Evolutionary conservation across 2,888 invertebrate species (phyloP).

Genomic region (Pachycephus smyrnensis): DNA sequence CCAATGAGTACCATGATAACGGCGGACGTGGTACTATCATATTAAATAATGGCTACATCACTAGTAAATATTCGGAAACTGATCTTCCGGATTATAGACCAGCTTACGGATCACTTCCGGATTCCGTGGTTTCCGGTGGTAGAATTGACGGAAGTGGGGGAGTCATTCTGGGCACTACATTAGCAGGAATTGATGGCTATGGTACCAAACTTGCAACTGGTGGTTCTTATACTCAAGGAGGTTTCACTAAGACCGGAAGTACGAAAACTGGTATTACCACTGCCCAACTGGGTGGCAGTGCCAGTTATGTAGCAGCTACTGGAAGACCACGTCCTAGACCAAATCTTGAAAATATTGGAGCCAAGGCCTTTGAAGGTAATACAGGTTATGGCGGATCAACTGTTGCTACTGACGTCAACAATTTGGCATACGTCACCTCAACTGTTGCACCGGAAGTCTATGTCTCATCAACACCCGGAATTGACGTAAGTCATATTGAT

Average conservation of each 20-base stretch:
- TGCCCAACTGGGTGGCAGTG: slow-evolving; percentile 58
- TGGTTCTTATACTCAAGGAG: slow-evolving; percentile 40
- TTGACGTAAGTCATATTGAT: slow-evolving; percentile 32
- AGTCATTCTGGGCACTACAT: slow-evolving; percentile 39
- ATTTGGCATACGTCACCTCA: slow-evolving; percentile 24
- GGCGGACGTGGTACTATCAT: slow-evolving; percentile 53
- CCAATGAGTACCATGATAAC: slow-evolving; percentile 55
- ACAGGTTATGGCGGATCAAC: slow-evolving; percentile 40
- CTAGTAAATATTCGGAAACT: slow-evolving; percentile 55
- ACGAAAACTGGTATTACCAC: slow-evolving; percentile 60
- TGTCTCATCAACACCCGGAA: slow-evolving; percentile 15
- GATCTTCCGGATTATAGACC: slow-evolving; percentile 57
- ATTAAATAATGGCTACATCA: slow-evolving; percentile 53
- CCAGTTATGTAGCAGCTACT: slow-evolving; percentile 54
- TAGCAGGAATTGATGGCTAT: slow-evolving; percentile 10
- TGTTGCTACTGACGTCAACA: slow-evolving; percentile 5
- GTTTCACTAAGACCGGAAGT: slow-evolving; percentile 60
- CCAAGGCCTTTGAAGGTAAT: slow-evolving; percentile 53
- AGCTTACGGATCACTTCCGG: slow-evolving; percentile 53
- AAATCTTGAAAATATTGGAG: slow-evolving; percentile 53
- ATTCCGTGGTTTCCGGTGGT: slow-evolving; percentile 54
- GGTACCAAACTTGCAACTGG: slow-evolving; percentile 7
- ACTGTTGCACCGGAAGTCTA: slow-evolving; percentile 21
- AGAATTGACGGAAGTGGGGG: slow-evolving; percentile 45
- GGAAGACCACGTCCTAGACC: slow-evolving; percentile 39